Evolutionary conservation across 2,797 vertebrate species (phyloP), one percentile per base, ranked within the genome.

Genomic region (Alosa sapidissima): DNA sequence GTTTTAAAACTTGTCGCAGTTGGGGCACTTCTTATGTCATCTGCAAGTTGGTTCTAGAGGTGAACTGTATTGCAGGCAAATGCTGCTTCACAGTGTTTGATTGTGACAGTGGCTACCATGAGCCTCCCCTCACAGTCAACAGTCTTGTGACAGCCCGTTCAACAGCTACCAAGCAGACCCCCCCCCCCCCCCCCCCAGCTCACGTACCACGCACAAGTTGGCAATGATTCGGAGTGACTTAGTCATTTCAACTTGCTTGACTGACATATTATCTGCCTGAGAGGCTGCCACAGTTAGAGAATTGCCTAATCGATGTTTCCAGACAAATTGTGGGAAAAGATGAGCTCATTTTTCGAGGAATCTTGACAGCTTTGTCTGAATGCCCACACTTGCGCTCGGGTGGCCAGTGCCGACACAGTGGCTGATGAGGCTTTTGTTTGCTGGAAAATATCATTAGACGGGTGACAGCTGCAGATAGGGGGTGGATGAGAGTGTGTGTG

Each of bases 291-390:
- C 24, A 68, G 24, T 33, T 8, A 68, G 62, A 33, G n/a, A 68
- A 68, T 68, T 68, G 62, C 28, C 62, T 68, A 68, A 68, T 68
- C 62, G 24, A 68, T 68, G 62, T 68, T 68, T 68, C 62, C 62
- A 68, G 5, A 68, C 62, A 68, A 33, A 11, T 28, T 11, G n/a
- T 68, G 28, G 24, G 24, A 28, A 28, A n/a, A 68, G 28, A 68
- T 68, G 24, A 68, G 24, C 33, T 68, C 10, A 28, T 68, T 13
- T 68, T 13, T 68, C 10, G 10, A 68, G 62, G 62, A 68, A 68
- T 68, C 62, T 68, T 9, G 60, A 6, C 60, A 28, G 60, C 36
- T 33, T 28, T 68, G 21, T 60, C 60, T 68, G 24, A 68, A 68
- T 68, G 24, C 28, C 28, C 1, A 9, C 28, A 68, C 62, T 9